Conservation (phyloP, 2,888 invertebrate species). For the Nesidiocoris tenuis region DNA sequence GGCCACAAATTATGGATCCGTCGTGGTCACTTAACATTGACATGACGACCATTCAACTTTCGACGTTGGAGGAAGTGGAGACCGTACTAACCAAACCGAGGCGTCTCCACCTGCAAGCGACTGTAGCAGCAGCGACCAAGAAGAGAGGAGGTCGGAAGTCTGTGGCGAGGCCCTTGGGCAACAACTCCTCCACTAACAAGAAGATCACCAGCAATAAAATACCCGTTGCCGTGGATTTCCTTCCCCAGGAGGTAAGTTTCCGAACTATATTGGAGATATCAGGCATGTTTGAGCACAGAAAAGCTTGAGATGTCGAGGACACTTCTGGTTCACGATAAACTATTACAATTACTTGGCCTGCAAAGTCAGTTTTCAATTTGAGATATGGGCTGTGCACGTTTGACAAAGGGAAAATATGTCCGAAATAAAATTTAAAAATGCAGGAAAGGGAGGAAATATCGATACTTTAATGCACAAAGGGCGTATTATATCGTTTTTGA, state of each 20-base stretch:
- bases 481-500: no score
- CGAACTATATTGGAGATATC: no score
- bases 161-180: background rate
- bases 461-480: no score
- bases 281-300: no score
- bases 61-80: slow-evolving; percentile 35
- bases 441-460: no score
- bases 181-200: background rate
- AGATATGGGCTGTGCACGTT: no score
- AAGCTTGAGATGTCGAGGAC: no score
- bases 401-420: no score
- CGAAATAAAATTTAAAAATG: no score
- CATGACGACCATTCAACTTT: slow-evolving; percentile 56
- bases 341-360: no score
- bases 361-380: no score
- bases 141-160: slow-evolving; percentile 3
- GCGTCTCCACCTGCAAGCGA: background rate
- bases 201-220: background rate
- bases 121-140: slow-evolving; percentile 7
- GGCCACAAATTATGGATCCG: slow-evolving; percentile 60
- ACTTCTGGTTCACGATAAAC: no score
- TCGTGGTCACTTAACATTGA: slow-evolving; percentile 59
- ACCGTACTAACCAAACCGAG: slow-evolving; percentile 37
- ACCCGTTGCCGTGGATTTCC: background rate
- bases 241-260: background rate